Conservation (phyloP, 1,140 invertebrate genomes). For the Microplitis mediator region DNA sequence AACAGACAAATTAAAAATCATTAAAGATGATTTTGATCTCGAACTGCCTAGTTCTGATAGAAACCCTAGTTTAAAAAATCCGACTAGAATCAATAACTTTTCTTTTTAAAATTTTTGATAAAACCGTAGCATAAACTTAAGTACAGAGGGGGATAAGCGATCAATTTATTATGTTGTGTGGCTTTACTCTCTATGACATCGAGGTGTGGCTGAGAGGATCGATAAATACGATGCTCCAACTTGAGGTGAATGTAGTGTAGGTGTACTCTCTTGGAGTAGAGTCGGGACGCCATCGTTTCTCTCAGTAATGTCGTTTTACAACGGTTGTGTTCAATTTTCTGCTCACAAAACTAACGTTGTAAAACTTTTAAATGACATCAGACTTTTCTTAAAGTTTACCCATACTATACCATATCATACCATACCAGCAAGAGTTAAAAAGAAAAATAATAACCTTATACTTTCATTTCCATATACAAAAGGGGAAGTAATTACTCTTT, state of each 20-base stretch:
- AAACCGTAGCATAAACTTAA: background rate
- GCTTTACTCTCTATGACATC: slow-evolving; percentile 29
- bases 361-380: background rate
- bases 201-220: slow-evolving; percentile 36
- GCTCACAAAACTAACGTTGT: background rate
- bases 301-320: slow-evolving; percentile 34
- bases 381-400: background rate
- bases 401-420: too few relatives aligned
- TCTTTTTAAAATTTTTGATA: background rate
- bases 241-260: background rate
- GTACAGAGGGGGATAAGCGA: background rate
- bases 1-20: too few relatives aligned
- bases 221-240: slow-evolving; percentile 29
- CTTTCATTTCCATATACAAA: too few relatives aligned
- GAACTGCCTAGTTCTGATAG: too few relatives aligned
- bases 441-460: too few relatives aligned
- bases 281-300: slow-evolving; percentile 25
- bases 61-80: too few relatives aligned
- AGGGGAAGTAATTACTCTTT: too few relatives aligned
- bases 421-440: too few relatives aligned
- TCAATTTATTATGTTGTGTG: slow-evolving; percentile 19
- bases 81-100: too few relatives aligned
- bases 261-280: slow-evolving; percentile 17
- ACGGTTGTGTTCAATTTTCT: slow-evolving; percentile 18
- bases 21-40: too few relatives aligned